These are phyloP conservation scores for Cydia strobilella DNA, from an alignment of 1,140 invertebrate genomes.

Conservation along the genomic window DNA sequence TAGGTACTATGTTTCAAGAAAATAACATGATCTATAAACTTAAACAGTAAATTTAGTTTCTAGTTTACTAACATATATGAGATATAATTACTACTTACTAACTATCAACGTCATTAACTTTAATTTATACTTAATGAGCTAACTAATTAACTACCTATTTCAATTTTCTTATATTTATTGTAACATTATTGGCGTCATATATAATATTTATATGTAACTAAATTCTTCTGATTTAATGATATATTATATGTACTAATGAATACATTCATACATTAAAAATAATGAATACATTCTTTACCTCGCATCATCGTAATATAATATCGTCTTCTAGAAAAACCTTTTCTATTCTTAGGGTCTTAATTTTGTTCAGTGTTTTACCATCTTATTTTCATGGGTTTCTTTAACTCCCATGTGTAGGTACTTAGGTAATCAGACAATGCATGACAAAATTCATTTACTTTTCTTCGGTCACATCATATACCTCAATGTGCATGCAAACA, in stretches of 20 bases:
- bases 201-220: background rate
- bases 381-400: background rate
- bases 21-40: no score
- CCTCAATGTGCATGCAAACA: constrained; percentile 14
- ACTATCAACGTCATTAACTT: no score
- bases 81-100: no score
- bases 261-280: constrained; percentile 38
- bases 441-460: background rate
- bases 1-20: no score
- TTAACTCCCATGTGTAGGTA: background rate
- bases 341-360: background rate
- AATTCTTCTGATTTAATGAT: background rate
- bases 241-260: constrained; percentile 3
- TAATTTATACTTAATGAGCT: no score
- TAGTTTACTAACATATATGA: no score
- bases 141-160: no score
- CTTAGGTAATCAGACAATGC: background rate
- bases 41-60: no score
- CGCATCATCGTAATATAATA: constrained; percentile 22
- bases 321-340: background rate
- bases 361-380: background rate
- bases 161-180: background rate
- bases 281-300: constrained; percentile 73
- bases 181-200: background rate
- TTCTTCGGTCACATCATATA: background rate